phyloP scores from a whole-genome alignment of 2,888 invertebrate species.

The Camptogramma bilineatum region DNA sequence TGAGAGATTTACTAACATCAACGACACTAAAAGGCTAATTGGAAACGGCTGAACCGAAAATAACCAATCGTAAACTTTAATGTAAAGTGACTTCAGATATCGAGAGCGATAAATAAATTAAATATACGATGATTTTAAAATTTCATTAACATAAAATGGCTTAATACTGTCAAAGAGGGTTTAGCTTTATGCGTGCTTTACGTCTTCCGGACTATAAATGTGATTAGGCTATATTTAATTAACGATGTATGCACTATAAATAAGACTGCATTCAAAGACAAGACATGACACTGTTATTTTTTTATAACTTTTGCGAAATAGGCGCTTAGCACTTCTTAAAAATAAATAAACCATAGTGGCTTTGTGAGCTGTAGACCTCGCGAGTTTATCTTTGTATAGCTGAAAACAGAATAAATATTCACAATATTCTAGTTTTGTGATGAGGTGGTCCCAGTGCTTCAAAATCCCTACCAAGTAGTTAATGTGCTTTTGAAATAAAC shows the following conservation, averaged over 20 bases:
- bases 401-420: too few species aligned
- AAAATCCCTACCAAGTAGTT: too few species aligned
- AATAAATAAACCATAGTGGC: too few species aligned
- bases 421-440: too few species aligned
- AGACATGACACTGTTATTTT: not conserved
- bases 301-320: too few species aligned
- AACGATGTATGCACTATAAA: conserved; percentile 20
- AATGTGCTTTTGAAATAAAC: too few species aligned
- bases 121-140: conserved; percentile 37
- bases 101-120: conserved; percentile 42
- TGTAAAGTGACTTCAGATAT: conserved; percentile 59
- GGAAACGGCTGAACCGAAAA: conserved; percentile 65
- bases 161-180: conserved; percentile 35
- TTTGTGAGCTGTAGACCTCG: too few species aligned
- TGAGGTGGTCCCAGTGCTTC: too few species aligned
- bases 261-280: conserved; percentile 3
- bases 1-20: conserved; percentile 68
- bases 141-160: conserved; percentile 39
- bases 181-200: conserved; percentile 18
- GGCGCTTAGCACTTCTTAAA: too few species aligned
- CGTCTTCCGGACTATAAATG: conserved; percentile 20
- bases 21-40: conserved; percentile 75
- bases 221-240: conserved; percentile 12
- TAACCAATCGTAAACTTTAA: conserved; percentile 70
- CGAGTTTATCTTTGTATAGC: too few species aligned